Percentiles rank a stretch among this genome's conserved stretches.
phyloP scores from a whole-genome alignment of 2,888 invertebrate genomes.

The Clitarchus hookeri region DNA sequence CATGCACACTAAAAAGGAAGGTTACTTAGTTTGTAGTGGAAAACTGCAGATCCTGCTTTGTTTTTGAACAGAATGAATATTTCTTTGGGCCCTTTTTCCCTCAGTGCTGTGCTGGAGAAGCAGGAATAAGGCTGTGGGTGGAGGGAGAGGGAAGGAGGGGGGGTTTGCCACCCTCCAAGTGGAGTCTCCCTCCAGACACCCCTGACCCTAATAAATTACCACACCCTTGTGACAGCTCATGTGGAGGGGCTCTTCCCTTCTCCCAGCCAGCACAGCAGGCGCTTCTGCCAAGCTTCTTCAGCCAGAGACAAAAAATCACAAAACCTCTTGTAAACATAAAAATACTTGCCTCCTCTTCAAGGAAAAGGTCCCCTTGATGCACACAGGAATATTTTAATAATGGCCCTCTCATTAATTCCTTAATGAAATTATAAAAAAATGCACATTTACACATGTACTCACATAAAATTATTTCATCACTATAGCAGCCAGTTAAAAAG shows the following conservation, averaged over 20 bases:
- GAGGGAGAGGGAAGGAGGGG: background rate
- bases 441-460: background rate
- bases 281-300: background rate
- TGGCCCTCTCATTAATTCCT: too few species aligned
- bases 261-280: background rate
- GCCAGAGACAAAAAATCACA: background rate
- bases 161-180: background rate
- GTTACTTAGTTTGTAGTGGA: too few species aligned
- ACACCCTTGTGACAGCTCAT: conserved; percentile 7
- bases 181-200: background rate
- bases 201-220: conserved; percentile 14
- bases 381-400: too few species aligned
- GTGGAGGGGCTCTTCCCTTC: background rate
- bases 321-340: background rate
- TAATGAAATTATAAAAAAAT: background rate
- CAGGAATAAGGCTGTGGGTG: background rate
- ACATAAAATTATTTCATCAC: background rate
- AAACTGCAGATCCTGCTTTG: too few species aligned
- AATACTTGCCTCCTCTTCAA: too few species aligned
- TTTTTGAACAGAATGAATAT: too few species aligned
- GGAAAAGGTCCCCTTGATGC: too few species aligned
- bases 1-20: too few species aligned
- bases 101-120: too few species aligned
- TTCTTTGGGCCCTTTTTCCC: too few species aligned
- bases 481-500: too few species aligned